These are phyloP conservation scores for Frankliniella fusca DNA, from an alignment of 2,888 invertebrate genomes.

Conservation along the genomic window DNA sequence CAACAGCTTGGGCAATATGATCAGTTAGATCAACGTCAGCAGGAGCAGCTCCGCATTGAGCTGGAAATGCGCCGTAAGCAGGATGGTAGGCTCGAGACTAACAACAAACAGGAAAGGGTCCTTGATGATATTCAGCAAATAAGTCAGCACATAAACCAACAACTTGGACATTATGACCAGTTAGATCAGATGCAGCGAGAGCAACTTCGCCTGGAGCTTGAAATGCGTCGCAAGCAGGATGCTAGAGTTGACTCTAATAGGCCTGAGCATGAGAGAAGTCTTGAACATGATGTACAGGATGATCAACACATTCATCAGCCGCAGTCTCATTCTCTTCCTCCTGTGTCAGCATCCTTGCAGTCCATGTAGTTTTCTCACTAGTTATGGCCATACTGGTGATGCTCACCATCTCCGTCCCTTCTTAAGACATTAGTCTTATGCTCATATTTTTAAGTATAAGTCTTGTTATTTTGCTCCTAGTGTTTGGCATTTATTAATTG, in stretches of 20 bases:
- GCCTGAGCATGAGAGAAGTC: neutral
- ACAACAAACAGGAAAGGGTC: neutral
- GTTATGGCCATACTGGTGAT: neutral
- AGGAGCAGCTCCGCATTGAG: neutral
- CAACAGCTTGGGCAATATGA: neutral
- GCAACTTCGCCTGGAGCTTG: neutral
- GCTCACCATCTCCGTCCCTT: neutral
- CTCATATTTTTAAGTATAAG: neutral
- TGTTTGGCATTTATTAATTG: no score
- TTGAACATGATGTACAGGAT: neutral
- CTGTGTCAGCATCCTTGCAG: neutral
- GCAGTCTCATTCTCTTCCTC: neutral
- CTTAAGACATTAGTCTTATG: neutral
- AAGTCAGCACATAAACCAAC: neutral
- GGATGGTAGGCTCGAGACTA: neutral
- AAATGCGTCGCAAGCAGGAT: neutral
- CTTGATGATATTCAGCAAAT: neutral
- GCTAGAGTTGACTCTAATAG: neutral
- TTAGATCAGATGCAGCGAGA: neutral
- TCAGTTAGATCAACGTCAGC: neutral
- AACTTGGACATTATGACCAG: neutral
- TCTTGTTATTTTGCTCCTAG: neutral
- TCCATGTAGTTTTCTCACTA: neutral
- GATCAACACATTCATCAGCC: neutral
- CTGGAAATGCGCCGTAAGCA: constrained; percentile 4